A percentile compares a stretch with the other conserved stretches of the same genome.
Conservation (phyloP, 2,797 vertebrate genomes). For the Sternotherus odoratus region DNA sequence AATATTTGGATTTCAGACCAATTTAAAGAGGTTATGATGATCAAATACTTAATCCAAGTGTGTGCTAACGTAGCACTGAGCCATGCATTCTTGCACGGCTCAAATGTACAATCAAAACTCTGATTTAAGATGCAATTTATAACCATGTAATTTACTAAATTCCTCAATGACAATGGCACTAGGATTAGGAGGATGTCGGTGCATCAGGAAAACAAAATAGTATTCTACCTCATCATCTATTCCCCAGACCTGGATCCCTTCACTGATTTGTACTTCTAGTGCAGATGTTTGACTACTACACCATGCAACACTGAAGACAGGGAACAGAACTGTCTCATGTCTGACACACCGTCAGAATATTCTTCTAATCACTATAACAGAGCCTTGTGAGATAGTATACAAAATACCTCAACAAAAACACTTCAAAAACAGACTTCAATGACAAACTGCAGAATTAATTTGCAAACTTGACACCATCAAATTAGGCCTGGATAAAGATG, state of each 20-base stretch:
- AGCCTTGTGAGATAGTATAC: neutral
- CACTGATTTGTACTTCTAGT: fast-evolving
- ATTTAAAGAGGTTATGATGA: neutral
- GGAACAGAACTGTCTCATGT: neutral
- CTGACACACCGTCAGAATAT: neutral
- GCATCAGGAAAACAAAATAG: neutral
- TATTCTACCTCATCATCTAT: neutral
- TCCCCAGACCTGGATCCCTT: neutral
- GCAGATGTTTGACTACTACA: neutral
- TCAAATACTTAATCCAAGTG: neutral
- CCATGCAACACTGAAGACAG: fast-evolving
- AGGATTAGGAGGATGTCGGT: neutral
- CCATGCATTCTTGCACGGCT: neutral
- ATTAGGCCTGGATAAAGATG: too few relatives aligned
- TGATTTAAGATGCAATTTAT: neutral
- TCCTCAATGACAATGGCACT: neutral
- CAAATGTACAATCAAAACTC: neutral
- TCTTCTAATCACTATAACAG: neutral
- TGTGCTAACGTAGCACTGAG: neutral
- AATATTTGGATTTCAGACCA: neutral
- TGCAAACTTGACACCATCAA: too few relatives aligned
- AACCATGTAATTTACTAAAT: neutral
- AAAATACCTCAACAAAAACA: neutral
- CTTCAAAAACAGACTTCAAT: too few relatives aligned
- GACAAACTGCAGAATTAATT: too few relatives aligned